A percentile compares a stretch with the other conserved stretches of the same genome.
Evolutionary conservation across 2,113 vertebrate species (phyloP).

Genomic region (Anoplopoma fimbria): DNA sequence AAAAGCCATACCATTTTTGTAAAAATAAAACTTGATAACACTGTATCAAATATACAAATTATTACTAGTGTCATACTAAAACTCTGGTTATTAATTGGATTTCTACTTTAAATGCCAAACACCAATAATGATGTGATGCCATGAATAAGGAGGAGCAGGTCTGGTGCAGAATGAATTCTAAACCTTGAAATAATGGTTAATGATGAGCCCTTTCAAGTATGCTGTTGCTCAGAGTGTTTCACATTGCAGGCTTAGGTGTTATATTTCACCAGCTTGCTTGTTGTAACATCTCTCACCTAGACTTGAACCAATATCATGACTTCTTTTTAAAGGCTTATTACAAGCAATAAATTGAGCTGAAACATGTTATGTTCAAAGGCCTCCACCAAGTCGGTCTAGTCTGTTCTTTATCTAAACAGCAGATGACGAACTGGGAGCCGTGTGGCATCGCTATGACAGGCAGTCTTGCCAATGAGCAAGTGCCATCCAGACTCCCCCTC

Average conservation of each 20-base stretch:
- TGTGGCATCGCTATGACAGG: conserved; percentile 54
- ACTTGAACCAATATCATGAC: conserved; percentile 48
- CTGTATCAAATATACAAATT: not conserved
- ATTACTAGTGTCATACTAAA: not conserved
- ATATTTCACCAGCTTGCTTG: conserved; percentile 52
- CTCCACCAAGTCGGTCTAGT: conserved; percentile 34
- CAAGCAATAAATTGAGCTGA: conserved; percentile 59
- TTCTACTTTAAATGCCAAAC: not conserved
- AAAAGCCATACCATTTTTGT: no score
- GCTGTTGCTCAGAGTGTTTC: conserved; percentile 4
- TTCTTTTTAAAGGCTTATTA: conserved; percentile 60
- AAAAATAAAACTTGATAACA: not conserved
- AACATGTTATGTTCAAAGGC: conserved; percentile 56
- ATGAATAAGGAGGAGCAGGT: not conserved
- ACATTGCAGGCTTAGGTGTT: conserved; percentile 25
- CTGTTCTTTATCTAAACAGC: conserved; percentile 66
- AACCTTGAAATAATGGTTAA: conserved; percentile 21
- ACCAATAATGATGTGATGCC: not conserved
- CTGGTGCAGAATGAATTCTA: not conserved
- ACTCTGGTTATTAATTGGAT: not conserved
- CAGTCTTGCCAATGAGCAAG: conserved; percentile 50
- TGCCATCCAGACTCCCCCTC: conserved; percentile 43
- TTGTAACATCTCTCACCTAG: conserved; percentile 59
- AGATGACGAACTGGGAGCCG: conserved; percentile 42
- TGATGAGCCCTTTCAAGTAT: conserved; percentile 4